Evolutionary conservation across 2,113 vertebrate genomes (phyloP).

Genomic region (Coregonus clupeaformis): DNA sequence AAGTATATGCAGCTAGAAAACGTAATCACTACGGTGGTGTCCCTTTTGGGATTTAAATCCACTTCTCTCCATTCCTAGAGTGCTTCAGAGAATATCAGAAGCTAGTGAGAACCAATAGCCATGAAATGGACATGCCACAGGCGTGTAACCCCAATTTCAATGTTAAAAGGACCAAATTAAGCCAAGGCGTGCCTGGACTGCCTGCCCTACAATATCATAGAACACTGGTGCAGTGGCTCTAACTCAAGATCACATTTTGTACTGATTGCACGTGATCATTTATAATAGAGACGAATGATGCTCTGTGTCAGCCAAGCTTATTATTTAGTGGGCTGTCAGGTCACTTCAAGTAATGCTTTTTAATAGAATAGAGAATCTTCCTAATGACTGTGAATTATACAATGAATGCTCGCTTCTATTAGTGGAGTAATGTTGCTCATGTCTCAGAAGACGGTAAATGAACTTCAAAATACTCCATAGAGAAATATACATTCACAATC

Average conservation of each 20-base stretch:
- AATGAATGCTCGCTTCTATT: background rate
- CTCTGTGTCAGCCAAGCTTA: background rate
- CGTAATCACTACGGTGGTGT: background rate
- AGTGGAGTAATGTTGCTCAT: background rate
- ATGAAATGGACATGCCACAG: slow-evolving; percentile 3
- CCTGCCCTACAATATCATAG: background rate
- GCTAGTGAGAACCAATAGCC: background rate
- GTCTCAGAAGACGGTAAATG: background rate
- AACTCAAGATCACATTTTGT: background rate
- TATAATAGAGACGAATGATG: background rate
- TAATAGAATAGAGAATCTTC: background rate
- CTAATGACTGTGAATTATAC: slow-evolving; percentile 1
- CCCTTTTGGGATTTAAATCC: background rate
- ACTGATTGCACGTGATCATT: background rate
- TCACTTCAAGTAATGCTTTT: background rate
- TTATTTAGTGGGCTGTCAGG: background rate
- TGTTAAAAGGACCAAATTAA: slow-evolving; percentile 6
- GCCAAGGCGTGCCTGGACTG: background rate
- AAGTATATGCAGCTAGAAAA: background rate
- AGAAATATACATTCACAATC: background rate
- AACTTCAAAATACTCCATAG: background rate
- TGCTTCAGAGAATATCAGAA: slow-evolving; percentile 4
- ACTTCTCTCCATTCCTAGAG: background rate
- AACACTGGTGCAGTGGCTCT: background rate
- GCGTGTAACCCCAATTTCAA: slow-evolving; percentile 9